Evolutionary conservation across 1,140 invertebrate species (phyloP), one percentile per base, ranked within the genome.

Genomic region (Pantala flavescens): DNA sequence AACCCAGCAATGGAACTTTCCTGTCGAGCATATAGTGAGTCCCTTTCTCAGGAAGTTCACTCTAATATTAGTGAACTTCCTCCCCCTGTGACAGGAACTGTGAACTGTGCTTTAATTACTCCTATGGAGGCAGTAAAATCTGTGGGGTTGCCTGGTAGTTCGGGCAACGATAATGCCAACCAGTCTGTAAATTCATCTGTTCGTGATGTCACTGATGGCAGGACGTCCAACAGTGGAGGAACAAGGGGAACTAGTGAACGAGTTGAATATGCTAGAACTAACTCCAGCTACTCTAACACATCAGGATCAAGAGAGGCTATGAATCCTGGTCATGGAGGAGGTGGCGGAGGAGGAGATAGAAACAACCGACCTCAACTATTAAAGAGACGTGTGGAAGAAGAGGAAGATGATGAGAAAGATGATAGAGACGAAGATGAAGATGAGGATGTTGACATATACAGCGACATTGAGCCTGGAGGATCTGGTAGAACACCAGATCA

Each of bases 291-390:
- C 12, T 36, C 28, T 36, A 36, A 36, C 9, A 21, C 16, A 7
- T 63, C 49, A 19, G 49, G 49, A 21, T 19, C 49, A 21, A 63
- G 49, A 21, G 49, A 63, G 3, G 49, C 49, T 14, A 21, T 21
- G 14, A 63, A 63, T 63, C 16, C 16, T 16, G 49, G 49, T 3
- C 14, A 21, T 63, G 49, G 49, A 63, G 49, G 49, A 63, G 49
- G 49, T 7, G 49, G 49, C 5, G 12, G 49, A 7, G 49, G 49
- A 63, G 49, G 49, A 12, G 49, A 63, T 63, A 3, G n/a, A 21
- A 63, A 63, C n/a, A 21, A 63, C 49, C 94, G 95, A 93, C 93
- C 95, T 94, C 97, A 96, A 85, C 86, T 91, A 86, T 82, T 63
- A 73, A 36, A 76, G 75, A n/a, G 42, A 28, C 24, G 36, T 42